Evolutionary conservation across 2,797 vertebrate genomes (phyloP), one percentile per base, ranked within the genome.

Genomic region (Melanogrammus aeglefinus): DNA sequence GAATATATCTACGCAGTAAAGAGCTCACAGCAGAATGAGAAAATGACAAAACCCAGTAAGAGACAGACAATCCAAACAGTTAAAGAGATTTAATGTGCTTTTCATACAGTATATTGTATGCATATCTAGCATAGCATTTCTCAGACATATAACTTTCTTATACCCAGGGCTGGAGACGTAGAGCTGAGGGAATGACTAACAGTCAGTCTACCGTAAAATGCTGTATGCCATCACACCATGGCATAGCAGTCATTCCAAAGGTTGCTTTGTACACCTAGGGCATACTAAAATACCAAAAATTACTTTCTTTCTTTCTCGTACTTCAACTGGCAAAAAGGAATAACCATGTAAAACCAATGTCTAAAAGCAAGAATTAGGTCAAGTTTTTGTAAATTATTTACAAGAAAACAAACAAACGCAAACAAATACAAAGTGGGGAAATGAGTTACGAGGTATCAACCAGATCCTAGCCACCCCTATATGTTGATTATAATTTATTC

Each of bases 71-170:
- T 27, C 91, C 85, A 76, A 85, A 83, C 78, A 85, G 87, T 93
- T 94, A 91, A 92, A 90, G 90, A 91, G 87, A 92, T 90, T 94
- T 93, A 93, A 94, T 94, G 90, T 92, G 88, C 90, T 92, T 93
- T 93, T 92, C 92, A 92, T 93, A 94, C 92, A 93, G 84, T 92
- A 94, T 91, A 92, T 93, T 92, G 89, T 92, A 92, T 93, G 92
- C 92, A 94, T 91, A 92, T 91, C 90, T 91, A 92, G 91, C 88
- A 90, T 91, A 91, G 87, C 89, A 93, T 93, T 93, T 93, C 88
- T 93, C 91, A 93, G 91, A 94, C 91, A 93, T 91, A 91, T 88
- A 91, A 90, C 91, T 90, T 86, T 93, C 91, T 90, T 92, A 89
- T 84, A 88, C 87, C 87, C 87, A 82, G 83, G 86, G 75, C 80